These are phyloP conservation scores for Syngnathus acus DNA, from an alignment of 2,797 vertebrate genomes.

Conservation along the genomic window DNA sequence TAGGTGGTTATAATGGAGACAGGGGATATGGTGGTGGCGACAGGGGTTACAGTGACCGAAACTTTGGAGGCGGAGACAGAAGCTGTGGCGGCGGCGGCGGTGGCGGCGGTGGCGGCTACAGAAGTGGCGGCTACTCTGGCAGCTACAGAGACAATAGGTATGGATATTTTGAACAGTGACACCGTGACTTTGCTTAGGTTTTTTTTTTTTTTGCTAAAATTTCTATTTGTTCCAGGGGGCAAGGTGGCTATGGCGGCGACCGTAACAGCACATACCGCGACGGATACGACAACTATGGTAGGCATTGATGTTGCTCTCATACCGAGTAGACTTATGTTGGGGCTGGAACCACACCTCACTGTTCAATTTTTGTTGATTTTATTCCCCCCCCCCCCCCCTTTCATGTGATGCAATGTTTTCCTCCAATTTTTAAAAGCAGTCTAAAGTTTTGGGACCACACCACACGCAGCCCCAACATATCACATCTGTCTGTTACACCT, in stretches of 20 bases:
- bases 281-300: constrained; percentile 73
- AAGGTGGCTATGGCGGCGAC: constrained; percentile 67
- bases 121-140: constrained; percentile 44
- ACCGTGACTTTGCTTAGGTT: neutral
- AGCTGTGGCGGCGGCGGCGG: constrained; percentile 36
- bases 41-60: constrained; percentile 49
- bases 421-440: too few relatives aligned
- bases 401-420: neutral
- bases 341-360: constrained; percentile 29
- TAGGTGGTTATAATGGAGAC: constrained; percentile 52
- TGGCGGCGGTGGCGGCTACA: constrained; percentile 43
- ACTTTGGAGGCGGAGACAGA: constrained; percentile 48
- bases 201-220: neutral
- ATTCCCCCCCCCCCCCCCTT: too few relatives aligned
- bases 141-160: constrained; percentile 60
- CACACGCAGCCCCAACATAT: constrained; percentile 44
- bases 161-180: too few relatives aligned
- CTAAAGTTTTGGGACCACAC: neutral
- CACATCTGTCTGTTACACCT: constrained; percentile 22
- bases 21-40: constrained; percentile 41
- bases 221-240: constrained; percentile 44
- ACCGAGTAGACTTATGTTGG: constrained; percentile 39
- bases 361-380: neutral
- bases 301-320: constrained; percentile 37
- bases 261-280: constrained; percentile 68